phyloP scores from a whole-genome alignment of 2,797 vertebrate species.

The Esox lucius region DNA sequence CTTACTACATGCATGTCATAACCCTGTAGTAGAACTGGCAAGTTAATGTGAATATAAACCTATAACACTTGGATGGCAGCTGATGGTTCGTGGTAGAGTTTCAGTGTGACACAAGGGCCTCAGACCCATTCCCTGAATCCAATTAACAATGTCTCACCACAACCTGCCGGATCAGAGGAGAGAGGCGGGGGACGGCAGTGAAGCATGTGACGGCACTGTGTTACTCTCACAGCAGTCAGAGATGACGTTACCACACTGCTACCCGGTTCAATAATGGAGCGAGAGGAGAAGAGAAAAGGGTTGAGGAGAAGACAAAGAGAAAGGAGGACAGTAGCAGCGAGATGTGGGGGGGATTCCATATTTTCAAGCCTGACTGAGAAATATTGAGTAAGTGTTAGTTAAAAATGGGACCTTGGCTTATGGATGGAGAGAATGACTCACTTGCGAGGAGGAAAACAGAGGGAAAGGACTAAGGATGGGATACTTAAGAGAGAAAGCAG shows the following conservation, averaged over 20 bases:
- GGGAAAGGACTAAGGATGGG: slow-evolving; percentile 17
- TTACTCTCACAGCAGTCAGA: slow-evolving; percentile 57
- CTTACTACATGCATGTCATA: slow-evolving; percentile 32
- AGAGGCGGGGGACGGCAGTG: slow-evolving; percentile 39
- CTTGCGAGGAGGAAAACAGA: slow-evolving; percentile 45
- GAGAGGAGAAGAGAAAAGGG: not conserved
- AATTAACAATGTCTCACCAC: slow-evolving; percentile 58
- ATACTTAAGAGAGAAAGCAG: slow-evolving; percentile 32
- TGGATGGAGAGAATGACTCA: slow-evolving; percentile 52
- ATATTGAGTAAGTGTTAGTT: slow-evolving; percentile 37
- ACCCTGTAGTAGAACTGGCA: slow-evolving; percentile 34
- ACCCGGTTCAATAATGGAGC: not conserved
- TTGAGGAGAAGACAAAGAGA: not conserved
- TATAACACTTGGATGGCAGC: slow-evolving; percentile 35
- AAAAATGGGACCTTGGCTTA: slow-evolving; percentile 42
- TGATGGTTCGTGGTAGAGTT: slow-evolving; percentile 24
- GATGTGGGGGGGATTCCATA: slow-evolving; percentile 18
- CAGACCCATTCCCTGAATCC: slow-evolving; percentile 51
- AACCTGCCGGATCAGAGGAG: slow-evolving; percentile 56
- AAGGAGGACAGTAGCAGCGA: not conserved
- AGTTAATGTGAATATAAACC: slow-evolving; percentile 35
- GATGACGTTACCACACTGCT: slow-evolving; percentile 40
- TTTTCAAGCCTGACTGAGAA: slow-evolving; percentile 21
- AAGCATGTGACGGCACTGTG: slow-evolving; percentile 61
- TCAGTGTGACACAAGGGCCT: slow-evolving; percentile 35